Percentiles rank a stretch among this genome's conserved stretches.
phyloP scores from a whole-genome alignment of 2,113 vertebrate genomes.

The Eupsittula cactorum region DNA sequence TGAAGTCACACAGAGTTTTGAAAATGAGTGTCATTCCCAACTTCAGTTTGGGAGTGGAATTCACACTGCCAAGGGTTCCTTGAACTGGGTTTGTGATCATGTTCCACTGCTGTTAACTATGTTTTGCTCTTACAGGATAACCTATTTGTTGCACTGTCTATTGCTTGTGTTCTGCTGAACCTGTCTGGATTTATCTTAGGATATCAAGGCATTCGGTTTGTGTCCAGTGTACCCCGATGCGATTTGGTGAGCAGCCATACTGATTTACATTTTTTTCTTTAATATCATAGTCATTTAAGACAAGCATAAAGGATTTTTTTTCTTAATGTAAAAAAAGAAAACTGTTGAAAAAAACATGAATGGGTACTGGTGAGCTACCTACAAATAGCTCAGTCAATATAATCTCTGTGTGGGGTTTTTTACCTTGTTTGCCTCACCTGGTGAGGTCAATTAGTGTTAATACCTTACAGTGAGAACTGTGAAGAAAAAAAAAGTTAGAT shows the following conservation, averaged over 20 bases:
- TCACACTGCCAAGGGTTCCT: neutral
- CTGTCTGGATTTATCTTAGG: slow-evolving; percentile 84
- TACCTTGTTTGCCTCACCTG: neutral
- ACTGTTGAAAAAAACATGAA: neutral
- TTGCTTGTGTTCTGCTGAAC: slow-evolving; percentile 85
- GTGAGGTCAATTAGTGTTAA: neutral
- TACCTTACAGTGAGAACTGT: neutral
- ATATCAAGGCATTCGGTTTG: slow-evolving; percentile 84
- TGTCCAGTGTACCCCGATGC: slow-evolving; percentile 83
- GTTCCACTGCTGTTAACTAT: neutral
- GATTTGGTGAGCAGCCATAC: slow-evolving; percentile 77
- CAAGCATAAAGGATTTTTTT: neutral
- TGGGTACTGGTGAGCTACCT: neutral
- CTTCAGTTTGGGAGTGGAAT: neutral
- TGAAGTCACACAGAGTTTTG: neutral
- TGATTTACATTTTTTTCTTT: neutral
- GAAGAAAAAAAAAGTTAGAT: neutral
- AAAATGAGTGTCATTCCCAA: neutral
- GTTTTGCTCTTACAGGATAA: slow-evolving; percentile 79
- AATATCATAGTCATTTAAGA: neutral
- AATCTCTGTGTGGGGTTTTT: neutral
- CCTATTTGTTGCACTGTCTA: slow-evolving; percentile 83
- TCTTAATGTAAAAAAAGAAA: neutral
- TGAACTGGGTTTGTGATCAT: neutral
- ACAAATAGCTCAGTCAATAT: neutral